Evolutionary conservation across 2,888 invertebrate genomes (phyloP).

Genomic region (Thera obeliscata): DNA sequence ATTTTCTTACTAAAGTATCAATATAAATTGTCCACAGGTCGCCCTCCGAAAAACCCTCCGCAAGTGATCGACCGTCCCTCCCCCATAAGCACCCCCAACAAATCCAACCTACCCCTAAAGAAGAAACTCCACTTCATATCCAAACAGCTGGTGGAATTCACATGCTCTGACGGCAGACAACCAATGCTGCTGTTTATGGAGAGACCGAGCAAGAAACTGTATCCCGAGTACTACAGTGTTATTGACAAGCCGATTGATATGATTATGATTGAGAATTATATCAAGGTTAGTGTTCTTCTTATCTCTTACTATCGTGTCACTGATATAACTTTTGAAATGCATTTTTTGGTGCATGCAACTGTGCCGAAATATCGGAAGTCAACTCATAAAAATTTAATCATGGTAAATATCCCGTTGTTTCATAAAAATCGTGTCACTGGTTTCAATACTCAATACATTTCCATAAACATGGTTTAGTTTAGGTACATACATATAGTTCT

Average conservation of each 20-base stretch:
- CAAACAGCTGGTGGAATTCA: conserved; percentile 81
- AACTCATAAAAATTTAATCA: too few relatives aligned
- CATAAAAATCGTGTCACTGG: too few relatives aligned
- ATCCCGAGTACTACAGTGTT: conserved; percentile 97
- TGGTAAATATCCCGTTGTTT: too few relatives aligned
- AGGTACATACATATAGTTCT: too few relatives aligned
- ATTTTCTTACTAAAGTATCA: too few relatives aligned
- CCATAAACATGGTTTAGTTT: too few relatives aligned
- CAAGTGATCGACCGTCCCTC: conserved; percentile 42
- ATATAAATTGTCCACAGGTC: conserved; percentile 57
- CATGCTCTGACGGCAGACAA: conserved; percentile 89
- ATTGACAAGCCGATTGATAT: conserved; percentile 98
- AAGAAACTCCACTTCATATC: conserved; percentile 93
- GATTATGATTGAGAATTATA: conserved; percentile 95
- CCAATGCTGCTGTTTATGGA: conserved; percentile 97
- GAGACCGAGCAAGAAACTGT: conserved; percentile 96
- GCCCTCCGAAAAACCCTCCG: conserved; percentile 71
- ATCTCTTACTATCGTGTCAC: too few relatives aligned
- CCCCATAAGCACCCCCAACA: conserved; percentile 49
- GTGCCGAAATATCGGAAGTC: too few relatives aligned
- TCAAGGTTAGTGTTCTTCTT: conserved; percentile 82
- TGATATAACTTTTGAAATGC: too few relatives aligned
- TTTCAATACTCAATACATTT: too few relatives aligned
- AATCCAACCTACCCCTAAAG: conserved; percentile 87
- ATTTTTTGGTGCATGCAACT: too few relatives aligned